Base-by-base conservation (phyloP, 2,888 invertebrate genomes). In the Caenorhabditis sp. region DNA sequence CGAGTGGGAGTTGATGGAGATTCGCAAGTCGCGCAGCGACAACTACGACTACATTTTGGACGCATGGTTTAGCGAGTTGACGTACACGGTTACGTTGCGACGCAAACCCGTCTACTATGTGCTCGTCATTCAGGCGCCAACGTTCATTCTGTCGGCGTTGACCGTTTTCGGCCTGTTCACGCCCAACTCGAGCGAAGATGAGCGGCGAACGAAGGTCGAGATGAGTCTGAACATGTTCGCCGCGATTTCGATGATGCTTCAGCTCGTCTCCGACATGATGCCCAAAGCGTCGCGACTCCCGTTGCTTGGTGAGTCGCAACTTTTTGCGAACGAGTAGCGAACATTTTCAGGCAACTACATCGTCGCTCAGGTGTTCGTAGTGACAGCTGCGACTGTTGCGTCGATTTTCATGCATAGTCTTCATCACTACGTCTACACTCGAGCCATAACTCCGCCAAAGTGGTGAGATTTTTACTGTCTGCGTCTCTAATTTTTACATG, bases 231-330 rank as follows among this genome's bases (percentile, higher is more conserved):
- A 78, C 55, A 79, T 80, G 79, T 80, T 80, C 51, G 77, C 79
- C 21, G 74, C 80, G 10, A 80, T 82, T 51, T 77, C 79, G 0
- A 79, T 82, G 74, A 78, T 82, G 79, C 73, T 82, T 14, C 77
- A 78, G 55, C 63, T 82, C 8, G 80, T 82, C 4, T 69, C 79
- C 21, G 78, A 82, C 64, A 82, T 82, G 80, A 80, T 82, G 80
- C 81, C 81, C 1, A 82, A 82, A 61, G 77, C 81, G 12, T 76
- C 78, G 8, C 60, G 75, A 37, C 72, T 82, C 19, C 81, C 81
- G 12, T 66, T 82, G 10, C 66, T 82, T 17, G 81, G 43, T 43
- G 43, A 43, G 43, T 17, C 12, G 79, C 76, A 43, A 1, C 17
- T 43, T 5, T 1, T 19, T 24, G 26, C 19, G 37, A 8, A 49